Evolutionary conservation across 2,888 invertebrate genomes (phyloP).

Genomic region (Nymphalis c-album): DNA sequence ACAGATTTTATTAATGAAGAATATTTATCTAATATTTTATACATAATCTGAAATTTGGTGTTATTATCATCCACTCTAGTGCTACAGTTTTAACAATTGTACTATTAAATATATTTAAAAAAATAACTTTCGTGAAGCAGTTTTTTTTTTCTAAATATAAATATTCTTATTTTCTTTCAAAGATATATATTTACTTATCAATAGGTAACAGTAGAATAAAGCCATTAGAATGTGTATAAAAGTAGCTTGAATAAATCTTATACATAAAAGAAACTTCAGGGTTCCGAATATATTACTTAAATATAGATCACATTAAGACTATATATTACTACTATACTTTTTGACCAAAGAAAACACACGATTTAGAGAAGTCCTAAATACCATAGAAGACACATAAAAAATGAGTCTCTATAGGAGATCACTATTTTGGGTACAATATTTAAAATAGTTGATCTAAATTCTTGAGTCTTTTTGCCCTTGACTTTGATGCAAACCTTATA

Average conservation of each 20-base stretch:
- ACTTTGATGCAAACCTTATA: not conserved
- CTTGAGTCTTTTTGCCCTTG: not conserved
- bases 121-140: too few species aligned
- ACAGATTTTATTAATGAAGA: too few species aligned
- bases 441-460: not conserved
- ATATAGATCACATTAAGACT: not conserved
- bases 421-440: not conserved
- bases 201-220: too few species aligned
- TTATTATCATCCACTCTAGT: too few species aligned
- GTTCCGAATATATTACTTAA: not conserved
- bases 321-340: too few species aligned
- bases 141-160: too few species aligned
- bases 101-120: too few species aligned
- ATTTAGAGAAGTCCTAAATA: not conserved
- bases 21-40: too few species aligned
- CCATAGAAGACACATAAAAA: not conserved
- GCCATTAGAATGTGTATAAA: not conserved
- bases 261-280: not conserved
- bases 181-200: too few species aligned
- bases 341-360: not conserved
- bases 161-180: too few species aligned
- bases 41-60: too few species aligned
- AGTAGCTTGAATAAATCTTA: not conserved
- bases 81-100: too few species aligned
- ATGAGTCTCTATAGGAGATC: not conserved